Base-by-base conservation (phyloP, 2,888 invertebrate genomes). In the Hyles lineata region DNA sequence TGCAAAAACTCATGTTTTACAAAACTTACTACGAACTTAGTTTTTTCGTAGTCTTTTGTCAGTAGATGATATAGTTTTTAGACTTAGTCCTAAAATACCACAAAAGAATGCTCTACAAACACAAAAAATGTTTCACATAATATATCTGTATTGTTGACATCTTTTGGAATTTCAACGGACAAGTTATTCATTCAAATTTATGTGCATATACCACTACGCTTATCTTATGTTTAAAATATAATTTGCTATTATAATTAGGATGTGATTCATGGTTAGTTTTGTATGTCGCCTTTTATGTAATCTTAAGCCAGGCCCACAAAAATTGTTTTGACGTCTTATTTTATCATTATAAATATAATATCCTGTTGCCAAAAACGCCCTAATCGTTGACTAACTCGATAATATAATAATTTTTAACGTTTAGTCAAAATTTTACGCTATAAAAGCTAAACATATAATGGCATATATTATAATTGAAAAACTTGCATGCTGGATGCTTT, bases 241-340 rank as follows among this genome's bases (percentile, higher is more conserved):
- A n/a, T 55, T 43, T n/a, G 55, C 55, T 55, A n/a, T 55, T 55
- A n/a, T n/a, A 55, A 55, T 19, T 55, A 55, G 55, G n/a, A 55
- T 55, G 55, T 55, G 55, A 55, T n/a, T 55, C 55, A 55, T 55
- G n/a, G n/a, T n/a, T n/a, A 55, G 19, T 55, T 55, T 55, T 7
- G n/a, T 55, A n/a, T 55, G 17, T 19, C 4, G 17, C 55, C 17
- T n/a, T 17, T 55, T 55, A n/a, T 55, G 17, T 55, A 55, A 55
- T 55, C n/a, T 7, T 17, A 55, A 5, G 55, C 43, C 21, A 21
- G 63, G n/a, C 35, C 35, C n/a, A 4, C 60, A 35, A 21, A 8
- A 21, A 43, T 63, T 63, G 21, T 21, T 35, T n/a, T 35, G 35
- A 15, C 21, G 43, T 43, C 21, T 63, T 21, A 63, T 63, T 29